Base-by-base conservation (phyloP, 2,113 vertebrate species). In the Alaudala cheleensis region DNA sequence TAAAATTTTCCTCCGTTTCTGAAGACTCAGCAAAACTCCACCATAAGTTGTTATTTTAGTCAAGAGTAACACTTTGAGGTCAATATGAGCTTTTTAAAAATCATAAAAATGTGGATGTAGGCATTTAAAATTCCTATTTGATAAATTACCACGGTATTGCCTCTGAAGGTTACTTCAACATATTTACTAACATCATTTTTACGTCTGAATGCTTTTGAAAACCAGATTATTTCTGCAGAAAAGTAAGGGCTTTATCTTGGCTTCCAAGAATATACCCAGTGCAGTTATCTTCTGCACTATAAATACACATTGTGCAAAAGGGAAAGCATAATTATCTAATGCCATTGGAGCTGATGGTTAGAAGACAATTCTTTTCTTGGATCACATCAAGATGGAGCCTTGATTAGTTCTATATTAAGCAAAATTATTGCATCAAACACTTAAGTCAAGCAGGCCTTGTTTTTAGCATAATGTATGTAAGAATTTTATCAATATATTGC, bases 381-480 rank as follows among this genome's bases (percentile, higher is more conserved):
- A 86, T 85, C 77, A 76, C 1, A 0, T 81, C 73, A 89, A 72
- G 80, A 78, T 2, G 12, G 47, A 90, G 72, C 72, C 60, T 86
- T 93, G 82, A 92, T 93, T 91, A 89, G 69, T 44, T 91, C 89
- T 92, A 91, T 93, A 72, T 91, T 87, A 81, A 96, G 66, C 20
- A 57, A 81, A 92, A 95, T 74, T 60, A 83, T 73, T 88, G 34
- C 84, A 71, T 66, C 71, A 73, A 93, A 77, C 42, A 65, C 73
- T 87, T 85, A 53, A 92, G 65, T 20, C 62, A 80, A 93, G 62
- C 25, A 72, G 23, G 62, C 69, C 49, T 78, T 54, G 79, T 34
- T 71, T 93, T 86, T 69, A 85, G 51, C 47, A 39, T 13, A 60
- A 70, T 22, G 7, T 61, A 18, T 50, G 33, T 57, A 53, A 77